Base-by-base conservation (phyloP, 2,113 vertebrate species). In the Promerops cafer region DNA sequence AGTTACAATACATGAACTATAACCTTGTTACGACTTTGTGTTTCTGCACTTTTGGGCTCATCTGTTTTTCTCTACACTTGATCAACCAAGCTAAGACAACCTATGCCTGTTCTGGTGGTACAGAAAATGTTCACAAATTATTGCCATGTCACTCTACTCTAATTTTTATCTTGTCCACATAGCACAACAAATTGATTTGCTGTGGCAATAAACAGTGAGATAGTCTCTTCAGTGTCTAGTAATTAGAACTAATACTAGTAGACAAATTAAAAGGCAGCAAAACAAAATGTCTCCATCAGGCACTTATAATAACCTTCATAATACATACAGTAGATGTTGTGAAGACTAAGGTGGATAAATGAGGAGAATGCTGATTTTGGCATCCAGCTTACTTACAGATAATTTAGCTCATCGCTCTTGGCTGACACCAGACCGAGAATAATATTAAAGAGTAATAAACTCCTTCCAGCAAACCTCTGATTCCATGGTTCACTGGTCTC, bases 401-500 rank as follows among this genome's bases (percentile, higher is more conserved):
- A 98, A 98, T 97, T 98, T 97, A 97, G 90, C 97, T 98, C 98
- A 98, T 98, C 96, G 95, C 95, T 98, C 97, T 98, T 95, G 65
- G 93, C 94, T 98, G 98, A 98, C 97, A 98, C 6, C 49, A 96
- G 95, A 96, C 94, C 94, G 98, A 97, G 97, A 98, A 98, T 98
- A 98, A 98, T 95, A 98, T 98, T 98, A 98, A 97, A 98, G 94
- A 93, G 89, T 98, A 98, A 98, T 98, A 98, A 98, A 98, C 96
- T 98, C 96, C 93, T 98, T 98, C 94, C 94, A 90, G 87, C 87
- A 97, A 97, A 98, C 97, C 97, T 97, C 87, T 94, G 97, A 96
- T 98, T 97, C 95, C 96, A 97, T 27, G 90, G 98, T 98, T 98
- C 97, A 80, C 96, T 96, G 97, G 92, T 96, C 94, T 93, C 95